Conservation (phyloP, 2,113 vertebrate species). For the Myrmecophaga tridactyla region DNA sequence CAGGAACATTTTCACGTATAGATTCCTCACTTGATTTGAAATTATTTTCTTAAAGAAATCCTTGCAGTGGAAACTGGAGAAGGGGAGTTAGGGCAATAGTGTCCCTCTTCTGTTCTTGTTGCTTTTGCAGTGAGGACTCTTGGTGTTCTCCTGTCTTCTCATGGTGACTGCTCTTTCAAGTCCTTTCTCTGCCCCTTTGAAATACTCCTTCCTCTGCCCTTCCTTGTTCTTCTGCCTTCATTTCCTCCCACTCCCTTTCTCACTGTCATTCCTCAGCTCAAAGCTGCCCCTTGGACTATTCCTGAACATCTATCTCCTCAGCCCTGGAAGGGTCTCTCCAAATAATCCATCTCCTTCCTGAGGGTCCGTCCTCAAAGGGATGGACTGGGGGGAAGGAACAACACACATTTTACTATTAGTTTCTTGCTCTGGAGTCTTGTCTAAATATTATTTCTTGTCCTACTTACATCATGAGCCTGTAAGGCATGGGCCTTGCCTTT, state of each 20-base stretch:
- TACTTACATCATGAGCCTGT: conserved; percentile 52
- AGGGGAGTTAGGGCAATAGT: background rate
- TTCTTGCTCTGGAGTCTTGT: conserved; percentile 53
- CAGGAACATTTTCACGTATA: background rate
- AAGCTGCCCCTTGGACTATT: background rate
- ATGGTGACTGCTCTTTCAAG: background rate
- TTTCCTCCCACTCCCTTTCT: background rate
- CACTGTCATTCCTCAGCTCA: background rate
- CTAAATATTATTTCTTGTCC: conserved; percentile 64
- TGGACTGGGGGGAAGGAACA: background rate
- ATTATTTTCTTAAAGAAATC: background rate
- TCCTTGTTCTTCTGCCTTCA: background rate
- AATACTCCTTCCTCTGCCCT: background rate
- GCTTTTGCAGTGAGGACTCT: too few relatives aligned
- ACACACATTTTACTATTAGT: background rate
- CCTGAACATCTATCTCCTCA: background rate
- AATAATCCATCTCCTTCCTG: background rate
- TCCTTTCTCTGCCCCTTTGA: background rate
- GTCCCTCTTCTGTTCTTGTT: too few relatives aligned
- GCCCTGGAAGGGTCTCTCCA: background rate
- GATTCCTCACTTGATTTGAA: background rate
- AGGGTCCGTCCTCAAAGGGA: background rate
- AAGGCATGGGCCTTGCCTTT: conserved; percentile 57
- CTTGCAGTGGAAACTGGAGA: background rate
- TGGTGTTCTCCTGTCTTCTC: background rate